Base-by-base conservation (phyloP, 2,797 vertebrate species). In the Eospalax fontanierii region DNA sequence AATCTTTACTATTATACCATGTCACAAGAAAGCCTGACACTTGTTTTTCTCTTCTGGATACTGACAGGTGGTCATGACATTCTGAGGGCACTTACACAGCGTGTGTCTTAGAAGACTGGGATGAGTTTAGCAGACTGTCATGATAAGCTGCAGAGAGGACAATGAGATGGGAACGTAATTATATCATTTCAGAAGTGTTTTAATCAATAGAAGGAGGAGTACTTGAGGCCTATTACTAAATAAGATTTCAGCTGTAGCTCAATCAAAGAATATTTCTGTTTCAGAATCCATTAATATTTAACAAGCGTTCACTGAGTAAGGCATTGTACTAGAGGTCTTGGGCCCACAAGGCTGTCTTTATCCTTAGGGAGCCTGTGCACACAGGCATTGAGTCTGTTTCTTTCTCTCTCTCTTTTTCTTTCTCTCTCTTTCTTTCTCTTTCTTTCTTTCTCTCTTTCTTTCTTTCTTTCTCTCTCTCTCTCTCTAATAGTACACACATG, bases 261-360 rank as follows among this genome's bases (percentile, higher is more conserved):
- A 89, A 83, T 96, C 85, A 95, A 89, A 90, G 57, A 66, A 50
- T 89, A 80, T 80, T 75, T 94, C 80, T 73, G 71, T 94, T 93
- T 90, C 40, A 87, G 76, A 93, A 84, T 54, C 50, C 61, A 90
- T 86, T 81, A 93, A 81, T 93, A 93, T 93, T 95, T 95, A 93
- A 86, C 73, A 93, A 83, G 92, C 59, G 57, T 94, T 93, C 68
- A 83, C 21, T 86, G 75, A 95, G 38, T 12, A 26, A 71, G 80
- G 57, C 68, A 65, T 22, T 85, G 83, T 70, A 28, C 90, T 71
- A 71, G 78, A 82, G 73, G 50, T 30, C 30, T 73, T 19, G 46
- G 63, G 78, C 43, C 40, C 68, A 89, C 57, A 87, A 87, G 65
- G 35, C 16, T n/a, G 35, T 82, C 76, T 85, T 90, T 91, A 57